Percentiles rank a stretch among this genome's conserved stretches.
These are phyloP conservation scores for Neopelma chrysocephalum DNA, from an alignment of 2,797 vertebrate species.

Conservation along the genomic window DNA sequence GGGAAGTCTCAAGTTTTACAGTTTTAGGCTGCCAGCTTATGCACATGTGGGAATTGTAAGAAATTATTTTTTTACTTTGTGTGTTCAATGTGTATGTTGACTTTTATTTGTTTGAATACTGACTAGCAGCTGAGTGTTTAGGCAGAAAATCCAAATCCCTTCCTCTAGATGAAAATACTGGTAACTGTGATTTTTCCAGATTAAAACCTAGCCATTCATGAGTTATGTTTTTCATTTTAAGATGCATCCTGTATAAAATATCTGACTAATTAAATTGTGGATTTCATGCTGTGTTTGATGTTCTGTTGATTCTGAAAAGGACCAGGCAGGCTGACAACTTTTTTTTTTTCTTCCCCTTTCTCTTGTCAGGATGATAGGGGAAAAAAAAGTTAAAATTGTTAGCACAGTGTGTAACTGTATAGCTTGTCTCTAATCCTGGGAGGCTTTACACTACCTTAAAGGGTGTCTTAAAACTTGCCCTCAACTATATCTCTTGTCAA, in stretches of 20 bases:
- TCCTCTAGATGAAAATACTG: constrained; percentile 13
- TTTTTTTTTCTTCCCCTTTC: neutral
- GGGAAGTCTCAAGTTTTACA: neutral
- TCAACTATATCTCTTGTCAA: neutral
- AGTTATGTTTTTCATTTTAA: constrained; percentile 53
- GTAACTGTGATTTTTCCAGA: constrained; percentile 25
- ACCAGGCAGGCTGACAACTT: neutral
- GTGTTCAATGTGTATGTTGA: neutral
- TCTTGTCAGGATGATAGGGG: neutral
- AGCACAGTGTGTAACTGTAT: neutral
- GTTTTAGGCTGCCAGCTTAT: neutral
- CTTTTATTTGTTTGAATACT: constrained; percentile 37
- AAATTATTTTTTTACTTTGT: neutral
- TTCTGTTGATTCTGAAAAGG: constrained; percentile 27
- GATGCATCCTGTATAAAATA: constrained; percentile 50
- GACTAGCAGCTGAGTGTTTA: neutral
- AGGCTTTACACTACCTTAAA: neutral
- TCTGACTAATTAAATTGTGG: constrained; percentile 36
- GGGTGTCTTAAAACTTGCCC: neutral
- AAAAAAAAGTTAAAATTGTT: neutral
- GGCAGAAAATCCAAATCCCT: neutral
- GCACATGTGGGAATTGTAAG: neutral
- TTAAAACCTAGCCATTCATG: neutral
- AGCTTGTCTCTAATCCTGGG: neutral
- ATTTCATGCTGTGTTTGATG: constrained; percentile 36